Percentiles rank a stretch among this genome's conserved stretches.
phyloP scores from a whole-genome alignment of 1,140 invertebrate genomes.

The Araneus ventricosus region DNA sequence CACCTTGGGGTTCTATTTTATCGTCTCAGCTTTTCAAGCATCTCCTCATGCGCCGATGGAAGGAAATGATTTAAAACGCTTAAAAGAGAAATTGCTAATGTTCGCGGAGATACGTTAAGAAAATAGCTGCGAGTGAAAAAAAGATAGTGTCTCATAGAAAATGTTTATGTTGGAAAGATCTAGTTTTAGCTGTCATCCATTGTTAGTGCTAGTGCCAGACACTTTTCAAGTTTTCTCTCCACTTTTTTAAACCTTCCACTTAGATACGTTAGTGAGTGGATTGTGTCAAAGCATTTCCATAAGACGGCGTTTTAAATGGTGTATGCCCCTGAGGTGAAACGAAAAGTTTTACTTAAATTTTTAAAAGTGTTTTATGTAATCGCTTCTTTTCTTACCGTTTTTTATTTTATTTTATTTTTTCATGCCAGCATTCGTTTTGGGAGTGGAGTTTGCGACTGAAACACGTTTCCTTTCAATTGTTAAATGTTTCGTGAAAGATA shows the following conservation, averaged over 20 bases:
- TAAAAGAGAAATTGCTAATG: conserved; percentile 56
- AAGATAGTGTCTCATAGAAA: conserved; percentile 55
- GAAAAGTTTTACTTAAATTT: background rate
- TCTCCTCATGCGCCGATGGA: background rate
- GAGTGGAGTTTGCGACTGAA: background rate
- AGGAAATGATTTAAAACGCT: conserved; percentile 57
- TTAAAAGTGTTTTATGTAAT: conserved; percentile 4
- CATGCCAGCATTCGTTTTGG: background rate
- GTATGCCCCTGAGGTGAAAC: background rate
- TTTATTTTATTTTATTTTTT: background rate
- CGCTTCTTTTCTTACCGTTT: background rate
- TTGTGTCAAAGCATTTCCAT: conserved; percentile 55
- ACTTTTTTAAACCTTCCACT: background rate
- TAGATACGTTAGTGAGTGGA: background rate
- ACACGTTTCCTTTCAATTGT: background rate
- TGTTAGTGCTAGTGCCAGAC: background rate
- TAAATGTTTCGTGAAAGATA: background rate
- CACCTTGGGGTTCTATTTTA: conserved; percentile 27
- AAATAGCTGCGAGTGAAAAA: conserved; percentile 54
- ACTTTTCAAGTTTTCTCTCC: background rate
- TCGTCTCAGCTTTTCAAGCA: conserved; percentile 12
- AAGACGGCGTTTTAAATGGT: conserved; percentile 2
- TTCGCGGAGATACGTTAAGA: conserved; percentile 51
- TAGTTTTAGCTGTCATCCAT: conserved; percentile 36
- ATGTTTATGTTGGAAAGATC: conserved; percentile 39